Evolutionary conservation across 2,888 invertebrate genomes (phyloP).

Genomic region (Eurytoma adleriae): DNA sequence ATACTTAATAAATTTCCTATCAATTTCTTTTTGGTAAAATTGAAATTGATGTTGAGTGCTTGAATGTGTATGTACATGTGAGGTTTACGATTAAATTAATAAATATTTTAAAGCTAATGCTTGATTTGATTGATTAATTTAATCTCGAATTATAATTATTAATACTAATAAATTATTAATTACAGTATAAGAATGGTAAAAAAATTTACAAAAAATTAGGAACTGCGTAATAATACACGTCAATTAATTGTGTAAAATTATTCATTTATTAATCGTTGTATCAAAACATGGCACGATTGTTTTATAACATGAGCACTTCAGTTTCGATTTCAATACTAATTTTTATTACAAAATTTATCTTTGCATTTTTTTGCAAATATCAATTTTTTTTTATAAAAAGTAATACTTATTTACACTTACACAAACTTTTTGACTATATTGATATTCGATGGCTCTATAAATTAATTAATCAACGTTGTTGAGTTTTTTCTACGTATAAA

Average conservation of each 20-base stretch:
- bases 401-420: no score
- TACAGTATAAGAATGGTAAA: slow-evolving; percentile 12
- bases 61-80: no score
- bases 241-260: slow-evolving; percentile 2
- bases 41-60: no score
- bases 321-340: not conserved
- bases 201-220: slow-evolving; percentile 40
- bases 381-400: not conserved
- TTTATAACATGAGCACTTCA: slow-evolving; percentile 34
- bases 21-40: no score
- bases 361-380: not conserved
- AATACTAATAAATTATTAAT: not conserved
- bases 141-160: not conserved
- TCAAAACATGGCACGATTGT: slow-evolving; percentile 48
- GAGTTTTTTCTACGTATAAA: no score
- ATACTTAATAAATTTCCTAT: not conserved
- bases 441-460: no score
- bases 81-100: no score
- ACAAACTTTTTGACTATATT: no score
- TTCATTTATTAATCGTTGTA: slow-evolving; percentile 5
- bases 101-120: no score
- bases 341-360: not conserved
- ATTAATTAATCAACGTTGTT: no score
- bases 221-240: slow-evolving; percentile 29
- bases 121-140: no score